Evolutionary conservation across 2,888 invertebrate species (phyloP), one percentile per base, ranked within the genome.

Genomic region (Lasioglossum lativentre): DNA sequence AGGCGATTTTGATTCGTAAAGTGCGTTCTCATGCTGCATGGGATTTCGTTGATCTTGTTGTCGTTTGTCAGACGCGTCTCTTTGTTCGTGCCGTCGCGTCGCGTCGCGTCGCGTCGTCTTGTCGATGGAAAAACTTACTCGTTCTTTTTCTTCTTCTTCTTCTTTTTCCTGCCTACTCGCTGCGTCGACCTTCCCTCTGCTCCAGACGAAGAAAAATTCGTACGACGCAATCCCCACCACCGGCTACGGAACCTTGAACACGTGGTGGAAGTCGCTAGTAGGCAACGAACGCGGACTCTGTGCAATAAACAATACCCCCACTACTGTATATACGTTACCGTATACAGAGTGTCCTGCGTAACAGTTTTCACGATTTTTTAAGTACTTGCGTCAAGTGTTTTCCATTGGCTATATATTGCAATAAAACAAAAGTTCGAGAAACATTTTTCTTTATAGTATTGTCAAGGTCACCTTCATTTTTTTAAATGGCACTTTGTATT

Each of bases 1-100:
- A 45, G 74, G 4, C 78, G 84, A 83, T 79, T 87, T 86, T 75
- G 86, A 89, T 88, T 77, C 88, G 87, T 84, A 88, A 89, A 90
- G 90, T 90, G 90, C 90, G 83, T 90, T 90, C 87, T 80, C 90
- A 63, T 90, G 90, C 89, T 86, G 81, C 72, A 82, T 16, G 75
- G 78, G 80, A 81, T 82, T 82, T 77, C 84, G 47, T 75, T 75
- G 81, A 75, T 84, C 85, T 79, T 86, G 85, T 89, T 82, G 85
- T 86, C 90, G 90, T 90, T 90, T 87, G 80, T 86, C 90, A 87
- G 79, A 75, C 66, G n/a, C 59, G n/a, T 45, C 56, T n/a, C 72
- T 56, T 59, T 40, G 40, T 30, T 68, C 34, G 4, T n/a, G 30
- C 42, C n/a, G 27, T 45, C 45, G 16, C 45, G 45, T 45, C 45